Evolutionary conservation across 2,797 vertebrate genomes (phyloP), one percentile per base, ranked within the genome.

Genomic region (Eulemur albifrons): DNA sequence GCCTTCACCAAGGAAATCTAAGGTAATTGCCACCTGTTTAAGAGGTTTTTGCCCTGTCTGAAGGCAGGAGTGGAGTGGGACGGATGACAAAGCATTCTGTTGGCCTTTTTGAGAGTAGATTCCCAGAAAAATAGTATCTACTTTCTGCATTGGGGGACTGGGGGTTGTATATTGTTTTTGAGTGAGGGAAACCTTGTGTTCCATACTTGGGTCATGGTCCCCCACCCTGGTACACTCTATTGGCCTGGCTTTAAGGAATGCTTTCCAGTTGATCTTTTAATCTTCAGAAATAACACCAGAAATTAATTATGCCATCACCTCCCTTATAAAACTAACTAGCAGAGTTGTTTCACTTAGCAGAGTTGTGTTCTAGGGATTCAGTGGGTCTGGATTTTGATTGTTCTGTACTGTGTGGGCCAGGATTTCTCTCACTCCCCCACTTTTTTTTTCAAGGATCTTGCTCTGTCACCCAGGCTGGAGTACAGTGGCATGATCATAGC

Each of bases 231-330:
- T 35, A 72, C 88, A 48, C 48, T 93, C 50, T 76, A 4, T 57
- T 95, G 82, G 69, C 30, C 59, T 90, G 40, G 40, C 7, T 95
- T 80, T 94, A 72, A 94, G 40, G 48, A 73, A 84, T 48, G 20
- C 65, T 83, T 97, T 88, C 40, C 14, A 52, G 35, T 57, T 91
- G 48, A 61, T 91, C 35, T 90, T 69, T 88, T 90, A 59, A 90
- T 97, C 45, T 80, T 85, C n/a, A 81, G 67, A 72, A 75, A 80
- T 87, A 72, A 57, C 45, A 70, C 4, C 25, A 77, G 84, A 67
- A 90, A 91, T 93, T 40, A 38, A 67, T 80, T 87, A 84, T 2
- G 6, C 65, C 70, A 57, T 81, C 57, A 54, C 17, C 45, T 88
- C 27, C 35, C 30, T 67, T 23, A 77, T 40, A 94, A 88, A 76